phyloP scores from a whole-genome alignment of 1,140 invertebrate species.

The Drosophila leontia region DNA sequence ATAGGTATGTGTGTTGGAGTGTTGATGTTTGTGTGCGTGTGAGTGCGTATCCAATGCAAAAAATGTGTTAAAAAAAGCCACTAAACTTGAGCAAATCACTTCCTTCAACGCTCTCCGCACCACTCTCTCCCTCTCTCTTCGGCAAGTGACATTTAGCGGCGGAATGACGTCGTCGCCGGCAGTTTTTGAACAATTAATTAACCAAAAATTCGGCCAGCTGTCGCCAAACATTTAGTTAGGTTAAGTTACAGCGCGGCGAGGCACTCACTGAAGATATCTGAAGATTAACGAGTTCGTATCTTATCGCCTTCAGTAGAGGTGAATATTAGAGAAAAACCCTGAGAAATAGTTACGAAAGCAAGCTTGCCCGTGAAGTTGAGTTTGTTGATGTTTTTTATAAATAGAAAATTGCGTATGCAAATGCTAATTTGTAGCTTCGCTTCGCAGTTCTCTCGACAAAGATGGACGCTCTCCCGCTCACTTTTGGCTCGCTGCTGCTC shows the following conservation, averaged over 20 bases:
- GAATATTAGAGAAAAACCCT: slow-evolving; percentile 18
- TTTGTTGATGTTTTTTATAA: slow-evolving; percentile 78
- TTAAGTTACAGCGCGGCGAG: slow-evolving; percentile 14
- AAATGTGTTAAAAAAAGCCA: slow-evolving; percentile 74
- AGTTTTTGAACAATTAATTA: slow-evolving; percentile 63
- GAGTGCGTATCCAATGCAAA: slow-evolving; percentile 53
- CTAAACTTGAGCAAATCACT: slow-evolving; percentile 52
- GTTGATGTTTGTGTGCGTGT: slow-evolving; percentile 19
- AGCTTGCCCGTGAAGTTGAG: slow-evolving; percentile 27
- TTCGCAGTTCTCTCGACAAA: slow-evolving; percentile 21
- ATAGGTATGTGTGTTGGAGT: slow-evolving; percentile 51
- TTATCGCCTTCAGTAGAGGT: slow-evolving; percentile 16
- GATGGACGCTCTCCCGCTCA: slow-evolving; percentile 1
- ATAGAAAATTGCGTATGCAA: slow-evolving; percentile 85
- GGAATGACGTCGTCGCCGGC: slow-evolving; percentile 59
- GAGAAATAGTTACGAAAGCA: slow-evolving; percentile 71
- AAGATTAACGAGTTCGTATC: slow-evolving; percentile 40
- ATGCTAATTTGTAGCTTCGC: slow-evolving; percentile 65
- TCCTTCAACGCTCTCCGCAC: slow-evolving; percentile 43
- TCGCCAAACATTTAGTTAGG: slow-evolving; percentile 39
- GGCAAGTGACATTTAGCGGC: slow-evolving; percentile 45
- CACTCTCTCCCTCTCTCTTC: slow-evolving; percentile 8
- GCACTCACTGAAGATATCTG: slow-evolving; percentile 9
- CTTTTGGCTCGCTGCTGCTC: slow-evolving; percentile 2
- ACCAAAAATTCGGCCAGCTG: slow-evolving; percentile 44